Percentiles rank a stretch among this genome's conserved stretches.
Evolutionary conservation across 2,113 vertebrate species (phyloP).

Genomic region (Burhinus bistriatus): DNA sequence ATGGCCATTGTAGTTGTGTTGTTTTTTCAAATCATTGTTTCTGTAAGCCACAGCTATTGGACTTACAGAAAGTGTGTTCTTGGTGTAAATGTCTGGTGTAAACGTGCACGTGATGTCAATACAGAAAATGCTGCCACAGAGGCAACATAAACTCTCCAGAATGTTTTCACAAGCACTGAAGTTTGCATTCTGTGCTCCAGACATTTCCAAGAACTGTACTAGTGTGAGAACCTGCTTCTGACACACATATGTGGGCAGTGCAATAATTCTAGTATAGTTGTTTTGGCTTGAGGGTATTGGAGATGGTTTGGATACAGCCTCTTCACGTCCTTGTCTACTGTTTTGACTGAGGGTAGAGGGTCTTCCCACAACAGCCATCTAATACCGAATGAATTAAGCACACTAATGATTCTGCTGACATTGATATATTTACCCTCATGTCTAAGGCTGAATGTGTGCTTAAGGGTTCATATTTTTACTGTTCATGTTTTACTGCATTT

Average conservation of each 20-base stretch:
- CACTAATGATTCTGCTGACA: background rate
- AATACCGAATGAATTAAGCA: background rate
- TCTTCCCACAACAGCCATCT: background rate
- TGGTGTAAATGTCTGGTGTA: background rate
- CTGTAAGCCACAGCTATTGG: background rate
- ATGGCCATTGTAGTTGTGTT: background rate
- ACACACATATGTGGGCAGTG: background rate
- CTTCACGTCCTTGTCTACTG: background rate
- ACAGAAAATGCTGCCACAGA: background rate
- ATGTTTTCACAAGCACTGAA: background rate
- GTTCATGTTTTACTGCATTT: background rate
- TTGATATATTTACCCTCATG: background rate
- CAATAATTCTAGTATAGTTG: background rate
- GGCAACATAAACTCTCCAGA: background rate
- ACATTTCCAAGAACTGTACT: background rate
- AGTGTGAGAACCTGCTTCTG: background rate
- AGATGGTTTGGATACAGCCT: background rate
- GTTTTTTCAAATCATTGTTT: background rate
- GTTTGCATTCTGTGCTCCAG: background rate
- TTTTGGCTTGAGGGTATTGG: background rate
- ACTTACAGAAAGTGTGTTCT: background rate
- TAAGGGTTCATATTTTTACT: background rate
- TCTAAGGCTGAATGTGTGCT: background rate
- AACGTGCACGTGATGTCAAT: background rate
- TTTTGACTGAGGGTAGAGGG: background rate